Conservation (phyloP, 2,888 invertebrate genomes). For the Drosophila multiciliata region DNA sequence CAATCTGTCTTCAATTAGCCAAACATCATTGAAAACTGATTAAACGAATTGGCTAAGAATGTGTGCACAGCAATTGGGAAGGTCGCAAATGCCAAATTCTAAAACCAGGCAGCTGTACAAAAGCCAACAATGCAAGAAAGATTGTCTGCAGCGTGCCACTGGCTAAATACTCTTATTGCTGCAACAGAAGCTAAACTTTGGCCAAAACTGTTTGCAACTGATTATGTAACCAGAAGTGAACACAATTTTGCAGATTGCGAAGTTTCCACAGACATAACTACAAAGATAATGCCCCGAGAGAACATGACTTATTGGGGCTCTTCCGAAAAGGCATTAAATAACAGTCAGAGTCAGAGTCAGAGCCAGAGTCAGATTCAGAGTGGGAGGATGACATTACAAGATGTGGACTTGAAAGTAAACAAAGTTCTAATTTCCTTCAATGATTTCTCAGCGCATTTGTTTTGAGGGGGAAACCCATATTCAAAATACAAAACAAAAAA, state of each 20-base stretch:
- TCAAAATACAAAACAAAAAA: not conserved
- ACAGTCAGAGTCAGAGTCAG: not conserved
- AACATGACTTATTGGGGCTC: not conserved
- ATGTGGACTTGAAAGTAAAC: conserved; percentile 68
- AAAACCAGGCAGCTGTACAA: conserved; percentile 26
- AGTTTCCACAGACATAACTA: not conserved
- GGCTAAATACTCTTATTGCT: conserved; percentile 3
- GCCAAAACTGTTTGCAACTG: not conserved
- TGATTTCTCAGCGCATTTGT: conserved; percentile 68
- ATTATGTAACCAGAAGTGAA: not conserved
- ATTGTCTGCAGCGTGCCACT: not conserved
- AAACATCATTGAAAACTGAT: conserved; percentile 51
- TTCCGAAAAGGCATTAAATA: conserved; percentile 5
- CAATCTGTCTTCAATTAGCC: conserved; percentile 58
- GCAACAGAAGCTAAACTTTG: not conserved
- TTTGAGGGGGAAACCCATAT: conserved; percentile 11
- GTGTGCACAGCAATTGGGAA: conserved; percentile 14
- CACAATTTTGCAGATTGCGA: not conserved
- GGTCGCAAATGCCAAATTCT: conserved; percentile 28
- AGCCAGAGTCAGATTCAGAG: not conserved
- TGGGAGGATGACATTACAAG: conserved; percentile 35
- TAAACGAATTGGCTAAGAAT: conserved; percentile 61
- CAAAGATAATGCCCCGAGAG: not conserved
- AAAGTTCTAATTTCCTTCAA: conserved; percentile 78
- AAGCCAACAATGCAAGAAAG: not conserved